Evolutionary conservation across 2,797 vertebrate genomes (phyloP), one percentile per base, ranked within the genome.

Genomic region (Menidia menidia): DNA sequence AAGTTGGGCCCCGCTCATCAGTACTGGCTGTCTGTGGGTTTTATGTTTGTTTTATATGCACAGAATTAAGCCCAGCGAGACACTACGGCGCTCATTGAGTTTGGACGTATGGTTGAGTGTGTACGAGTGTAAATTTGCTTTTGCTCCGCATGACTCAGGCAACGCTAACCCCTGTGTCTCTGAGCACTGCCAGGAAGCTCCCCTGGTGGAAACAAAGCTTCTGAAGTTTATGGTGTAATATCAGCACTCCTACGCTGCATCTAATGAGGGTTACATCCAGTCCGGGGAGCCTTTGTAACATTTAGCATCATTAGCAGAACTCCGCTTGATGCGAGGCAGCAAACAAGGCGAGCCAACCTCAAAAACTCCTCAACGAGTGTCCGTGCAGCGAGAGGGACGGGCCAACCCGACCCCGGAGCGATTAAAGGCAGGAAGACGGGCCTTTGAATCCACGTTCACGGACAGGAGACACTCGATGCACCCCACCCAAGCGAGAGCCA

Each of bases 31-130:
- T 52, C 59, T 71, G 77, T 83, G 81, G 67, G 71, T 64, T 68
- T 83, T 39, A 60, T 68, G 44, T 81, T 72, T 77, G 67, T 68
- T 60, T 74, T 56, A 57, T 64, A 43, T 3, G 6, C 72, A 57
- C 25, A 77, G 53, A 73, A 68, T 84, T 50, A 77, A 75, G 69
- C 63, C 61, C 32, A 61, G 0, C 1, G 64, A 85, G 65, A 66
- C 31, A 13, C 64, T 19, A 3, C 54, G 55, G 56, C 39, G 51
- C 39, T 50, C 58, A 4, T 3, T 25, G 15, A 42, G 6, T 33
- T 15, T 60, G 8, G 6, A 50, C 16, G 18, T 60, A 71, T 62
- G 45, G 10, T 39, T 39, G 35, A 39, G 35, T 39, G 35, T 39
- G 35, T 39, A 10, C 10, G 35, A 39, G 35, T 39, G 64, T 53